These are phyloP conservation scores for Tylochromis polylepis DNA, from an alignment of 2,113 vertebrate genomes.

Conservation along the genomic window DNA sequence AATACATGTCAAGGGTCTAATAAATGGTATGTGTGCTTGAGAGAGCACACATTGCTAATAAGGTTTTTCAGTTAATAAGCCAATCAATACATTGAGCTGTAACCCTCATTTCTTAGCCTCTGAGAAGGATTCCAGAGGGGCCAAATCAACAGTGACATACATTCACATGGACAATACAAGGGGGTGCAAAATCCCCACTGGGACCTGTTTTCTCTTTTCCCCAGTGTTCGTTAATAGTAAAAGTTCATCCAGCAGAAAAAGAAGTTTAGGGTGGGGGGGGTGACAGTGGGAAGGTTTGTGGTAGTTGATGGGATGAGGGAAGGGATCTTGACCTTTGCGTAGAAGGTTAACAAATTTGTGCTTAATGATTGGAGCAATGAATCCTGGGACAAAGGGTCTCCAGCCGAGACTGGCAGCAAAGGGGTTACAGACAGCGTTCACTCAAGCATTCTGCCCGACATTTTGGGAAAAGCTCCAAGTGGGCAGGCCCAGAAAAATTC, in stretches of 20 bases:
- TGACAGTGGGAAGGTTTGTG: constrained; percentile 7
- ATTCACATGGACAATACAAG: constrained; percentile 59
- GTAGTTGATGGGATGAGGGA: background rate
- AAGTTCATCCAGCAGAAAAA: constrained; percentile 67
- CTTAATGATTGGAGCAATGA: constrained; percentile 74
- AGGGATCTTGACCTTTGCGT: constrained; percentile 62
- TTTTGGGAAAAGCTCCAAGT: constrained; percentile 35
- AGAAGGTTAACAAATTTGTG: constrained; percentile 76
- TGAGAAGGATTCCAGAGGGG: constrained; percentile 43
- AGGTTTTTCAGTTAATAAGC: constrained; percentile 69
- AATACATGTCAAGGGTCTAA: constrained; percentile 30
- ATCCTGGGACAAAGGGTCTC: constrained; percentile 70
- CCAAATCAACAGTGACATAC: constrained; percentile 62
- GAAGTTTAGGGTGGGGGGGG: constrained; percentile 24
- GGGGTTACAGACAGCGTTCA: constrained; percentile 65
- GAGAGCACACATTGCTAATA: constrained; percentile 51
- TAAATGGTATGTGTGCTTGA: constrained; percentile 34
- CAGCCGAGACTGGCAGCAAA: constrained; percentile 62
- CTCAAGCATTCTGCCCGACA: constrained; percentile 70
- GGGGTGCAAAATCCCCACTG: constrained; percentile 36
- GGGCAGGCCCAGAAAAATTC: constrained; percentile 48
- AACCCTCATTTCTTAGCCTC: constrained; percentile 39
- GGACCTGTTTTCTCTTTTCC: constrained; percentile 6
- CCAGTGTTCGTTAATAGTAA: constrained; percentile 61
- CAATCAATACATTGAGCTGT: constrained; percentile 69